Evolutionary conservation across 2,888 invertebrate genomes (phyloP), one percentile per base, ranked within the genome.

Genomic region (Patella ulyssiponensis): DNA sequence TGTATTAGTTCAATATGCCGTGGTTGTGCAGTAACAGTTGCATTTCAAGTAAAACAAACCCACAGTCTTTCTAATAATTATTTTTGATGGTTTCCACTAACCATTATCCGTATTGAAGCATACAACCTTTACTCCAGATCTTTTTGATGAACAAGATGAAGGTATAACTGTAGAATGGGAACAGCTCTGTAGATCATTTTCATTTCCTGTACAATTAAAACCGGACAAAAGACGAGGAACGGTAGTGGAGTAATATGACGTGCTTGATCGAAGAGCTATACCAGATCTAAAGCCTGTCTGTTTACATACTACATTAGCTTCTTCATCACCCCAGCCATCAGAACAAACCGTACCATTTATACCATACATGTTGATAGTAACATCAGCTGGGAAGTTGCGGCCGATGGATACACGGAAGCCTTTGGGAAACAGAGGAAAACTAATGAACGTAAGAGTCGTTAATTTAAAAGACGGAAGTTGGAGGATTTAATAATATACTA

Each of bases 141-240:
- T 33, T 33, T 33, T 5, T 44, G 73, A 27, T 2, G 12, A 7
- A 27, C 76, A 76, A 1, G 56, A 64, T 9, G 51, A n/a, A 20
- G 71, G 64, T 15, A 76, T 23, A n/a, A n/a, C 23, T 51, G 72
- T 76, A 27, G 71, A 69, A 23, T 69, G 83, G 2, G 81, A 79
- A 76, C 88, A 88, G 9, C 83, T 75, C 33, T 81, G 79, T 33
- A 88, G 81, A 4, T 76, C 77, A 15, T 69, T 77, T 76, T 87
- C 88, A 0, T 71, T 80, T 2, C 87, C 87, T 12, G 80, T 79
- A 76, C 88, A 88, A 53, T 80, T 80, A 11, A 87, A 83, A 77
- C 80, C 82, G 17, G 86, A 84, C 81, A 88, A 82, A 84, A 84
- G 85, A n/a, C 83, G 83, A 7, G 86, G 85, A 2, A 83, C 82